Conservation (phyloP, 2,888 invertebrate species). For the Apamea sordens region DNA sequence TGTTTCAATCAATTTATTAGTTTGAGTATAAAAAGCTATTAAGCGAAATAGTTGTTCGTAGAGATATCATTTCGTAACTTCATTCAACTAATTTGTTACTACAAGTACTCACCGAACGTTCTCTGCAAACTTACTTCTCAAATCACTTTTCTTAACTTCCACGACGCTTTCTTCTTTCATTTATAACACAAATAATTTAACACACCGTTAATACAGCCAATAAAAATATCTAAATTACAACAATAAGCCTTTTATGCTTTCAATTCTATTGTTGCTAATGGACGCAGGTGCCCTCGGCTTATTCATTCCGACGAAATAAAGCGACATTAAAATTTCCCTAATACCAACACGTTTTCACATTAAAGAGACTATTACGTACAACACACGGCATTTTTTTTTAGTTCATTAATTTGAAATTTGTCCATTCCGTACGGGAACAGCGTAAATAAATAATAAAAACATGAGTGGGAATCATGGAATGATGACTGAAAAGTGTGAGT, state of each 20-base stretch:
- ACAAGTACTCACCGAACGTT: conserved; percentile 66
- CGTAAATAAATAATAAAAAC: conserved; percentile 86
- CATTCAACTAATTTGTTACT: conserved; percentile 41
- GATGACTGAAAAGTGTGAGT: conserved; percentile 81
- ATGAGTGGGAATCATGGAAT: conserved; percentile 76
- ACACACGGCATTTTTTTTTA: conserved; percentile 46
- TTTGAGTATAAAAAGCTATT: background rate
- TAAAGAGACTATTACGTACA: conserved; percentile 39
- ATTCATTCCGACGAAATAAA: conserved; percentile 59
- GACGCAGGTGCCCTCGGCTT: conserved; percentile 66
- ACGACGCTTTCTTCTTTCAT: conserved; percentile 42
- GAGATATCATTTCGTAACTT: conserved; percentile 4
- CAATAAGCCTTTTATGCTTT: conserved; percentile 70
- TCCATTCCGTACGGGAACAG: conserved; percentile 67
- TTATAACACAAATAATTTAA: conserved; percentile 49
- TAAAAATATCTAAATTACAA: conserved; percentile 59
- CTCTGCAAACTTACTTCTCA: conserved; percentile 57
- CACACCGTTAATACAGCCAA: conserved; percentile 51
- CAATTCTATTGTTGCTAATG: conserved; percentile 74
- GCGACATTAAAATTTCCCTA: conserved; percentile 61
- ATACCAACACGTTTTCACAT: conserved; percentile 61
- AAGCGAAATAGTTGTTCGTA: background rate
- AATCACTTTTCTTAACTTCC: conserved; percentile 55
- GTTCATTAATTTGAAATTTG: conserved; percentile 72
- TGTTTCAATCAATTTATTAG: background rate